Evolutionary conservation across 1,140 invertebrate species (phyloP).

Genomic region (Dryas iulia): DNA sequence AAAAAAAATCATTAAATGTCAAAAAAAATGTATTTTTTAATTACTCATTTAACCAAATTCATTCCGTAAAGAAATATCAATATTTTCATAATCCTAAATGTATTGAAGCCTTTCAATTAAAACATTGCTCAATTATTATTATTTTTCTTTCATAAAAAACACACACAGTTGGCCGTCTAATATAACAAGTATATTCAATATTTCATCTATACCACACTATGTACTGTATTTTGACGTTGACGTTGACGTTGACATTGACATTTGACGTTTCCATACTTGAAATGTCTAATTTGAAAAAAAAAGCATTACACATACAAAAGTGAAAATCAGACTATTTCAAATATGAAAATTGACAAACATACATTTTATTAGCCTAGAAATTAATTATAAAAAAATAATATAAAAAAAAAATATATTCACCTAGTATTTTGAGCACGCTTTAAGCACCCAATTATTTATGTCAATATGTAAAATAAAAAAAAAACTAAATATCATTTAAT

Average conservation of each 20-base stretch:
- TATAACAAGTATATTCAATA: constrained; percentile 13
- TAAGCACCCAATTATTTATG: constrained; percentile 8
- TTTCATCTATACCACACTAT: constrained; percentile 7
- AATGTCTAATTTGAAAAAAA: neutral
- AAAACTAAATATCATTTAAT: neutral
- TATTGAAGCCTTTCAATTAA: no score
- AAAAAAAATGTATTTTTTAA: no score
- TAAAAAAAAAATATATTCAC: constrained; percentile 2
- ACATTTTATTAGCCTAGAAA: neutral
- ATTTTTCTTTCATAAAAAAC: neutral
- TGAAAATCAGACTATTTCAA: neutral
- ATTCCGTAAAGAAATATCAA: no score
- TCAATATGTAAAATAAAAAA: neutral
- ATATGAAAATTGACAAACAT: neutral
- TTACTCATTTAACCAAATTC: no score
- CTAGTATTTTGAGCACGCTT: constrained; percentile 13
- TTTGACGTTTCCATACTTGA: constrained; percentile 7
- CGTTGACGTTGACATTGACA: neutral
- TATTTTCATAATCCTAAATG: no score
- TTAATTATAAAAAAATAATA: constrained; percentile 2
- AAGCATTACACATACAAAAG: neutral
- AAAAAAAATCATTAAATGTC: no score
- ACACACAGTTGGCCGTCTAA: constrained; percentile 7
- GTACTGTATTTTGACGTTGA: constrained; percentile 12
- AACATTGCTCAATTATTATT: neutral